phyloP scores from a whole-genome alignment of 2,113 vertebrate species.

The Condylura cristata region DNA sequence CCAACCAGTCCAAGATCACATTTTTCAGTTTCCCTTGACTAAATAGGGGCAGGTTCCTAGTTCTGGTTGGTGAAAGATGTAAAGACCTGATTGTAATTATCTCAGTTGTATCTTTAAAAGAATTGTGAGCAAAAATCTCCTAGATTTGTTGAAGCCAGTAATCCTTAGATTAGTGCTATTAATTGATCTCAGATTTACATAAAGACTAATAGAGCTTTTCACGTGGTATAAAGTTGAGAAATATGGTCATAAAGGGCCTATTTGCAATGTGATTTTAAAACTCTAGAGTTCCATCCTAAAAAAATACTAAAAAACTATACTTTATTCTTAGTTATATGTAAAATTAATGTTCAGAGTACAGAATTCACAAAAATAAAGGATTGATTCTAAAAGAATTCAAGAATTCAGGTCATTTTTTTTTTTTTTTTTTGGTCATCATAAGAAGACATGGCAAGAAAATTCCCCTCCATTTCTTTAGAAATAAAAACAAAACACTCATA shows the following conservation, averaged over 20 bases:
- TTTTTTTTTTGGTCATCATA: neutral
- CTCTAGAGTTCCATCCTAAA: neutral
- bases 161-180: neutral
- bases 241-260: neutral
- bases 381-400: conserved; percentile 8
- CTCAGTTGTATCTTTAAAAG: neutral
- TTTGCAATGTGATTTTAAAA: neutral
- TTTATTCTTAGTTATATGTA: neutral
- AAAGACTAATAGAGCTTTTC: neutral
- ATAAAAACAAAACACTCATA: neutral
- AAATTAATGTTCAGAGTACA: neutral
- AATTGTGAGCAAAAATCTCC: neutral
- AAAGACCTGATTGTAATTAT: neutral
- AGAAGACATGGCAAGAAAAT: neutral
- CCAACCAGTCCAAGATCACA: neutral
- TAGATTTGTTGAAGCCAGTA: neutral
- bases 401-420: no score
- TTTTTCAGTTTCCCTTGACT: neutral
- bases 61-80: neutral
- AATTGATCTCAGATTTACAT: neutral
- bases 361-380: neutral
- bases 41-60: neutral
- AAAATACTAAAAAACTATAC: neutral
- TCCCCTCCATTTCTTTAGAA: neutral
- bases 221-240: neutral